Conservation (phyloP, 2,797 vertebrate genomes). For the Phrynocephalus guinanensis region DNA sequence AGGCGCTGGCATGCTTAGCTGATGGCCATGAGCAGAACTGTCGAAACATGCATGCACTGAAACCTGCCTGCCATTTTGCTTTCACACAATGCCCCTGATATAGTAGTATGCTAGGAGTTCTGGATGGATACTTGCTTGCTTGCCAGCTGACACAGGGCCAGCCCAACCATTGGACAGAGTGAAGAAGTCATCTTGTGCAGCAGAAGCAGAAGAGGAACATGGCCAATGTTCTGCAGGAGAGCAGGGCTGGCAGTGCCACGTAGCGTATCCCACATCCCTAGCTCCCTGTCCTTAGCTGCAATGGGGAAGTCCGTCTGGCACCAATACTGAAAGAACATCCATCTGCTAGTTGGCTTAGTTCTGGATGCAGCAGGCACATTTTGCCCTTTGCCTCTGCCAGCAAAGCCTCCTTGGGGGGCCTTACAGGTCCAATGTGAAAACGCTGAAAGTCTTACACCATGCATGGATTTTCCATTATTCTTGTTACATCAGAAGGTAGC, state of each 20-base stretch:
- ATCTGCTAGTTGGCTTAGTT: background rate
- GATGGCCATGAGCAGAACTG: too few species aligned
- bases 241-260: background rate
- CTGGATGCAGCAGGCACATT: background rate
- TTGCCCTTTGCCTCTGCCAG: background rate
- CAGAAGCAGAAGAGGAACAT: background rate
- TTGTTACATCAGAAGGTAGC: background rate
- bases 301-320: background rate
- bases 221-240: too few species aligned
- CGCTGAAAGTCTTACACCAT: background rate
- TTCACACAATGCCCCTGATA: too few species aligned
- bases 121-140: too few species aligned
- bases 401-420: background rate
- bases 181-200: background rate
- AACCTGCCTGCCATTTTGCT: too few species aligned
- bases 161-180: background rate
- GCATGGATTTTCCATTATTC: background rate
- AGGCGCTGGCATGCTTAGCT: too few species aligned
- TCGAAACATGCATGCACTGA: too few species aligned
- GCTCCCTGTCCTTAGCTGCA: background rate
- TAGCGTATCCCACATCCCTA: background rate
- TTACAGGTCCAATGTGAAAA: background rate
- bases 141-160: too few species aligned
- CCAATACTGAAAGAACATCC: background rate
- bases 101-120: too few species aligned